These are phyloP conservation scores for Leucopsar rothschildi DNA, from an alignment of 2,113 vertebrate species.

Conservation along the genomic window DNA sequence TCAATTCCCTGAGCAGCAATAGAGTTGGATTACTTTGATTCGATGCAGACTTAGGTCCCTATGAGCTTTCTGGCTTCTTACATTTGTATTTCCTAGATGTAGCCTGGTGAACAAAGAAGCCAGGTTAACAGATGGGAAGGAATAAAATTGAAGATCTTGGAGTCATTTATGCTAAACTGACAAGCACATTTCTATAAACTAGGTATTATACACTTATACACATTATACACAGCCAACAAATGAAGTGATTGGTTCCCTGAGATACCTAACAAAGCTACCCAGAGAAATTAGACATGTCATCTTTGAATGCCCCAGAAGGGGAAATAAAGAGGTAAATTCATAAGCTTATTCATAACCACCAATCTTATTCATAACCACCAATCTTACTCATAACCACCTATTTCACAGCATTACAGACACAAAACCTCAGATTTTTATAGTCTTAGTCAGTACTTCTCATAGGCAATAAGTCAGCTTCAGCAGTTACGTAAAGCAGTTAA, in stretches of 20 bases:
- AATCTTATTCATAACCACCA: not conserved
- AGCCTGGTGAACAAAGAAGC: not conserved
- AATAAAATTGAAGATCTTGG: conserved; percentile 23
- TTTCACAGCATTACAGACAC: not conserved
- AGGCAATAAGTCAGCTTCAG: conserved; percentile 2
- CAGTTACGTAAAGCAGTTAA: conserved; percentile 8
- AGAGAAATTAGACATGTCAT: not conserved
- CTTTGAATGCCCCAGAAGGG: not conserved
- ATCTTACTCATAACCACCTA: not conserved
- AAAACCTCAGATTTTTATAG: not conserved
- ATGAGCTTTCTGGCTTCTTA: not conserved
- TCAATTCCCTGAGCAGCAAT: not conserved
- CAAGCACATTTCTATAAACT: not conserved
- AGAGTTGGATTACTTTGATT: not conserved
- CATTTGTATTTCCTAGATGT: not conserved
- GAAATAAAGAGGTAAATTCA: not conserved
- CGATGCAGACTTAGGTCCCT: not conserved
- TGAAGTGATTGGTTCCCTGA: not conserved
- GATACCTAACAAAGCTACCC: not conserved
- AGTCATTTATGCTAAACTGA: conserved; percentile 10
- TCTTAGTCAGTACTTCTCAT: not conserved
- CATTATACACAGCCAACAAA: not conserved
- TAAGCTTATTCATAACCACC: not conserved
- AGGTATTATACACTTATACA: not conserved
- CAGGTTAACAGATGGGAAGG: conserved; percentile 5